Evolutionary conservation across 1,140 invertebrate genomes (phyloP), one percentile per base, ranked within the genome.

Genomic region (Zaprionus vittiger): DNA sequence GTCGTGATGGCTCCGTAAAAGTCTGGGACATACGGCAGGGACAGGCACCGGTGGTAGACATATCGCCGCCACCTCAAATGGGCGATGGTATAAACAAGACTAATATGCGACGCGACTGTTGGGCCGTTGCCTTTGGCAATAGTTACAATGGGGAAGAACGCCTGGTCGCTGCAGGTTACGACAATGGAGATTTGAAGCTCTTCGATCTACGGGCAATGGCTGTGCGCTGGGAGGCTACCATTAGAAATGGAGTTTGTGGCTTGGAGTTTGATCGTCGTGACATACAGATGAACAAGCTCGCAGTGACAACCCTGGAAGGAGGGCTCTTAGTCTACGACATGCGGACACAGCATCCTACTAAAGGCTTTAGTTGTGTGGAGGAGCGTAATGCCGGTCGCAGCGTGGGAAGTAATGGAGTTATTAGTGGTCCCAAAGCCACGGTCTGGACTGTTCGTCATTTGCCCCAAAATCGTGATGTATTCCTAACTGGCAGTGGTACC

Each of bases 161-260:
- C 66, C 94, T 97, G 66, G 95, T 99, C 1, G 96, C 95, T 71
- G 96, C 98, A 44, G 98, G 98, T 4, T 99, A 99, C 93, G 98
- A 99, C 90, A 99, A 99, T 94, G 98, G 98, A 0, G 98, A 99
- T 93, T 93, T 99, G 0, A 99, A 99, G 94, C 95, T 99, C 92
- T 99, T 98, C 93, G 98, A 99, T 94, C 93, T 99, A n/a, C 95
- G 95, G 79, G 95, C 95, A 14, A 97, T 99, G 96, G 94, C 94
- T 5, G 87, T 99, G 1, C 93, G 95, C 80, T 99, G 98, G 98
- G 98, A 99, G 92, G 96, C 96, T 34, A 98, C 98, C 93, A 92
- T 99, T 2, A 98, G 97, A 91, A 99, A 99, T 95, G 98, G 98
- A 71, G 97, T 99, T 7, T 99, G 98, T 85, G 94, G 94, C 62